A percentile compares a stretch with the other conserved stretches of the same genome.
phyloP scores from a whole-genome alignment of 2,113 vertebrate genomes.

The Mastomys coucha region DNA sequence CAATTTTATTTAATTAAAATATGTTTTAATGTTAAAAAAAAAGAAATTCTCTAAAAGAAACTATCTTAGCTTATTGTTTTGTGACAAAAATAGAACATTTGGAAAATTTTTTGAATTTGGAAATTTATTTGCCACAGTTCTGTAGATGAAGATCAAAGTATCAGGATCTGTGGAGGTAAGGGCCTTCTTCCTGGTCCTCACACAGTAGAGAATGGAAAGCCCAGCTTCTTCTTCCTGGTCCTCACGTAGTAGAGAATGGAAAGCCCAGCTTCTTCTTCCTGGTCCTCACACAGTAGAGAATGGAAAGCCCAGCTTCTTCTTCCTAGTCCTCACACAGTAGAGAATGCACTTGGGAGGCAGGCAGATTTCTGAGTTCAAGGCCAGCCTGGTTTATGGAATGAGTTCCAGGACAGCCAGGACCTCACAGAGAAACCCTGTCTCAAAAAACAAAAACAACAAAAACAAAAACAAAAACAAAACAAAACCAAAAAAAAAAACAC shows the following conservation, averaged over 20 bases:
- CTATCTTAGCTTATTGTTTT: background rate
- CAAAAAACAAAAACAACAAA: no score
- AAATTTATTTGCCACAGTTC: background rate
- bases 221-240: background rate
- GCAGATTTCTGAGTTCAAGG: no score
- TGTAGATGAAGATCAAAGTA: no score
- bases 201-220: no score
- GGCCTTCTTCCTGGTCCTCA: background rate
- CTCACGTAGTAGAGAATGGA: background rate
- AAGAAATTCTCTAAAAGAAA: background rate
- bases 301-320: background rate
- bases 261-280: background rate
- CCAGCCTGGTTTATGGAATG: no score
- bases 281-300: background rate
- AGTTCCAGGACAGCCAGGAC: no score
- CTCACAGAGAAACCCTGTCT: no score
- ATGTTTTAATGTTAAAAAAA: no score
- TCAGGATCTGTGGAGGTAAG: background rate
- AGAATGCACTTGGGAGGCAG: no score
- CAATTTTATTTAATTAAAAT: no score
- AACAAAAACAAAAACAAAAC: no score
- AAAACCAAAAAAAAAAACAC: no score
- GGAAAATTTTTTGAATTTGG: background rate
- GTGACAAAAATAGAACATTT: background rate
- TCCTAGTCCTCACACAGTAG: background rate